phyloP scores from a whole-genome alignment of 2,888 invertebrate species.

The Brachyopa scutellaris region DNA sequence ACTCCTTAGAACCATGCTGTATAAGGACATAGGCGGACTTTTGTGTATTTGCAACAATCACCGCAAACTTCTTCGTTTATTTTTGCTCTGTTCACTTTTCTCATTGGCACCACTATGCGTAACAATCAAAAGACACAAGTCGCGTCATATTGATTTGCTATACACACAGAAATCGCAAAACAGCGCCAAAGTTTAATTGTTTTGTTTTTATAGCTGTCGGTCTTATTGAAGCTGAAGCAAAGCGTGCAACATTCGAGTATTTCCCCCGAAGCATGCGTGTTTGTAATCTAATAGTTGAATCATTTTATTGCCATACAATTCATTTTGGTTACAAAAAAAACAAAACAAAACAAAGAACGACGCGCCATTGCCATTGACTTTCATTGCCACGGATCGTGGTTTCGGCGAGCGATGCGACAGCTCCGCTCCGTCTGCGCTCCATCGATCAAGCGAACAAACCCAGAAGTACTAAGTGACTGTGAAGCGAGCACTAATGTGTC shows the following conservation, averaged over 20 bases:
- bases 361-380: slow-evolving; percentile 7
- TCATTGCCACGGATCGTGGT: slow-evolving; percentile 21
- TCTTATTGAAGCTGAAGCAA: too few species aligned
- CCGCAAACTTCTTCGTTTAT: too few species aligned
- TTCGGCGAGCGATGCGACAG: not conserved
- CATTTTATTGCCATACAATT: slow-evolving; percentile 21
- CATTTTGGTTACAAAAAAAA: too few species aligned
- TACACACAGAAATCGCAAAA: slow-evolving; percentile 16
- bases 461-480: slow-evolving; percentile 28
- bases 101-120: not conserved
- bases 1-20: too few species aligned
- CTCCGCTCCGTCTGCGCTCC: not conserved
- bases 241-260: too few species aligned
- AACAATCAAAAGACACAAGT: not conserved
- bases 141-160: slow-evolving; percentile 18
- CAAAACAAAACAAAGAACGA: slow-evolving; percentile 23
- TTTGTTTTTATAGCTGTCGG: slow-evolving; percentile 7
- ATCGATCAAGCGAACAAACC: slow-evolving; percentile 33
- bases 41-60: too few species aligned
- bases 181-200: too few species aligned
- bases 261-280: not conserved
- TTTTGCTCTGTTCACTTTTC: not conserved
- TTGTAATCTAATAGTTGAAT: slow-evolving; percentile 35
- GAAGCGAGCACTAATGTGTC: slow-evolving; percentile 55
- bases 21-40: too few species aligned